phyloP scores from a whole-genome alignment of 2,888 invertebrate species.

The Plusia festucae region DNA sequence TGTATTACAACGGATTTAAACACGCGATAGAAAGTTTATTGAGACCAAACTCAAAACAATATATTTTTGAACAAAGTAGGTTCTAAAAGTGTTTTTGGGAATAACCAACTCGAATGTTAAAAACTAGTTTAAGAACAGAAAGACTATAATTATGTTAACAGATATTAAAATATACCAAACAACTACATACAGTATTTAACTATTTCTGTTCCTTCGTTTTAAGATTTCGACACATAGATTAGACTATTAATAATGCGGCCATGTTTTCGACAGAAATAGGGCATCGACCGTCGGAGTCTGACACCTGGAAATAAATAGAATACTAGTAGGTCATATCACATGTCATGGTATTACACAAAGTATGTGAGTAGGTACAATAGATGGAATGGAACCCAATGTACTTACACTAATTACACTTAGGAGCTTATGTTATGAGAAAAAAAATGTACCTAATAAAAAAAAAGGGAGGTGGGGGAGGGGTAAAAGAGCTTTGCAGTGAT shows the following conservation, averaged over 20 bases:
- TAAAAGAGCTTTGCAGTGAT: too few species aligned
- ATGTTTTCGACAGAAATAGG: conserved; percentile 1
- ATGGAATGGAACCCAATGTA: not conserved
- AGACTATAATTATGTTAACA: too few species aligned
- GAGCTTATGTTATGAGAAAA: too few species aligned
- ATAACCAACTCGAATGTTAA: not conserved
- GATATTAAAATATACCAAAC: too few species aligned
- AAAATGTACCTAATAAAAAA: too few species aligned
- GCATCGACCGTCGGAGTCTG: not conserved
- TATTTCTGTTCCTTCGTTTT: not conserved
- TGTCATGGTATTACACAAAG: not conserved
- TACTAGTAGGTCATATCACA: not conserved
- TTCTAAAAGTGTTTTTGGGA: not conserved
- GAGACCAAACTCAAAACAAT: not conserved
- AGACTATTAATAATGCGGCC: not conserved
- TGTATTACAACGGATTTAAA: conserved; percentile 15
- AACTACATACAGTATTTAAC: too few species aligned
- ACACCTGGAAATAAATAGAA: not conserved
- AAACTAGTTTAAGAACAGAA: too few species aligned
- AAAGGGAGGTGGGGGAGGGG: too few species aligned
- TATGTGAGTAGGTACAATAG: not conserved
- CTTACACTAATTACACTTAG: too few species aligned
- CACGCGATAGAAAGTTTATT: not conserved
- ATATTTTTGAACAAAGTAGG: not conserved
- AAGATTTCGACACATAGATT: not conserved